Evolutionary conservation across 2,888 invertebrate species (phyloP), one percentile per base, ranked within the genome.

Genomic region (Trachelus iudaicus): DNA sequence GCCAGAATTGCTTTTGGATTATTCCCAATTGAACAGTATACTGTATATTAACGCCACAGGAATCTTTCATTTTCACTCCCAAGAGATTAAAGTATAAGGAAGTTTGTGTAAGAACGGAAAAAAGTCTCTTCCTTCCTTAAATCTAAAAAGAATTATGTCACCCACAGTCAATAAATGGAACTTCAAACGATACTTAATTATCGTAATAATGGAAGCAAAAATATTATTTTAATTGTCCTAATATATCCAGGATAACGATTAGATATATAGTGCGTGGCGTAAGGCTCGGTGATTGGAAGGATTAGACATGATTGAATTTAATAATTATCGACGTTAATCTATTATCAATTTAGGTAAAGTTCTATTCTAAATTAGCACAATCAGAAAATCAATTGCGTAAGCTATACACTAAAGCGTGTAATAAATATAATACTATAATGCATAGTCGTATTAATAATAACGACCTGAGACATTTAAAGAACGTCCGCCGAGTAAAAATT

Each of bases 361-460:
- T 56, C 23, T 56, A 56, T 23, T 56, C 56, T 56, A 56, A 23
- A 56, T 56, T 56, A 56, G 56, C 23, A 56, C 56, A 56, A 56
- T 56, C 23, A 56, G 56, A 56, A 23, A 56, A 56, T 15, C 15
- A 56, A 56, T 56, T 56, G 56, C 23, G 73, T 77, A n/a, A 74
- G 30, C 68, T 73, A 34, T 74, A 35, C 30, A 34, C 33, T 30
- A 35, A 34, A 74, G 30, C 30, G 35, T 74, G 1, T 35, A 31
- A 74, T 74, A 74, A 74, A 74, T 34, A 74, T 74, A 74, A 74
- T 74, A 74, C 74, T 35, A 74, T 74, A 33, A 74, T 9, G 31
- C 34, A 23, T 23, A 73, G 56, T 56, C 56, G 23, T 56, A 23
- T 56, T 23, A 11, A 71, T 71, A 30, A 15, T 71, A 71, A 30